phyloP scores from a whole-genome alignment of 2,113 vertebrate genomes.

The Toxotes jaculatrix region DNA sequence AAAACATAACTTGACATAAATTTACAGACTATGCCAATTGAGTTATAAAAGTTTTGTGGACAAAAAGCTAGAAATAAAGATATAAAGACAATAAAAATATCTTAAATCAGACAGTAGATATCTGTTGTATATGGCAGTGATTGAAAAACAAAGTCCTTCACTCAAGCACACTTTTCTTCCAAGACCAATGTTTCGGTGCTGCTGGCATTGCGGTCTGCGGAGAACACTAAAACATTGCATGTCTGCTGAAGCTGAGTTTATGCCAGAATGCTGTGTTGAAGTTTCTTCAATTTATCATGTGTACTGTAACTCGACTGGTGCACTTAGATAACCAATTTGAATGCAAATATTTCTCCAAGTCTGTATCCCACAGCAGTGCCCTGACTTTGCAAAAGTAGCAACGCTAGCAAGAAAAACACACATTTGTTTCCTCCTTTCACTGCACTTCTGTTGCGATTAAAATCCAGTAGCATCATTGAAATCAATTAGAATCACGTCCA shows the following conservation, averaged over 20 bases:
- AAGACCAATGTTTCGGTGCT: constrained; percentile 32
- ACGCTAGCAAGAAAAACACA: constrained; percentile 28
- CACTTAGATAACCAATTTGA: constrained; percentile 40
- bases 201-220: constrained; percentile 13
- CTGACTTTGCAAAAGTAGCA: constrained; percentile 58
- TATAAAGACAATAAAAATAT: not conserved
- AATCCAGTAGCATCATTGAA: constrained; percentile 81
- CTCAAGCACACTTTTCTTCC: constrained; percentile 3
- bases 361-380: constrained; percentile 41
- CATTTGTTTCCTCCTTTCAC: constrained; percentile 35
- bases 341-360: constrained; percentile 46
- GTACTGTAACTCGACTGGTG: constrained; percentile 13
- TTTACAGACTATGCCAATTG: no score
- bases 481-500: constrained; percentile 81
- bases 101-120: not conserved
- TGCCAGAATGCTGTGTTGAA: constrained; percentile 13
- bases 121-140: not conserved
- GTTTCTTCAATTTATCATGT: constrained; percentile 32
- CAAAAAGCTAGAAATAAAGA: not conserved
- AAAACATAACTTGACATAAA: no score
- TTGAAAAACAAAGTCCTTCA: constrained; percentile 8
- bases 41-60: not conserved
- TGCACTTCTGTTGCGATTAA: constrained; percentile 69
- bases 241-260: constrained; percentile 26
- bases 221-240: constrained; percentile 35